Conservation (phyloP, 1,140 invertebrate genomes). For the Lerema accius region DNA sequence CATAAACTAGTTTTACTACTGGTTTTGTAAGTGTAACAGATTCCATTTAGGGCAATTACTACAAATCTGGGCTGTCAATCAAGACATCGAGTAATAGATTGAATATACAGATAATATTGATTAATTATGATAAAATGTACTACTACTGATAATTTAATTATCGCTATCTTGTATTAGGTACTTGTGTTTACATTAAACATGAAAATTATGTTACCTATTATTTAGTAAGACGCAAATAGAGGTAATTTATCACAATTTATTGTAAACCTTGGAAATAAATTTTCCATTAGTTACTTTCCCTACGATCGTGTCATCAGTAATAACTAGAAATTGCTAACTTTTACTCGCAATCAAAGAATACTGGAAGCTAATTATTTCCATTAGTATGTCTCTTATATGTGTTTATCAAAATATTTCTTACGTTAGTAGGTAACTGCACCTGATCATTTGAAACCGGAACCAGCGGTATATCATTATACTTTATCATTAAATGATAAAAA, state of each 20-base stretch:
- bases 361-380: not conserved
- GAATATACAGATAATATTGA: not conserved
- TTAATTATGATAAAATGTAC: not conserved
- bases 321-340: not conserved
- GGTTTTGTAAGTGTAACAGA: not conserved
- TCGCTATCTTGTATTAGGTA: not conserved
- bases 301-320: not conserved
- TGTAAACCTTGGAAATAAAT: no score
- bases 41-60: not conserved
- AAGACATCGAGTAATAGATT: not conserved
- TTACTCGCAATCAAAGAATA: not conserved
- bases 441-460: slow-evolving; percentile 14
- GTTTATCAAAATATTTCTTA: not conserved
- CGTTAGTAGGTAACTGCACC: not conserved
- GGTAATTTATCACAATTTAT: no score
- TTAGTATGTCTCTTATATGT: slow-evolving; percentile 15
- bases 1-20: no score
- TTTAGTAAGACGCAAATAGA: not conserved
- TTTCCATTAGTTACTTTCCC: no score
- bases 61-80: not conserved
- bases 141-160: not conserved
- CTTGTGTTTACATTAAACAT: not conserved
- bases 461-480: no score
- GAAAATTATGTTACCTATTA: not conserved
- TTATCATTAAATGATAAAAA: no score